Percentiles rank a stretch among this genome's conserved stretches.
phyloP scores from a whole-genome alignment of 2,797 vertebrate species.

The Sarcophilus harrisii region DNA sequence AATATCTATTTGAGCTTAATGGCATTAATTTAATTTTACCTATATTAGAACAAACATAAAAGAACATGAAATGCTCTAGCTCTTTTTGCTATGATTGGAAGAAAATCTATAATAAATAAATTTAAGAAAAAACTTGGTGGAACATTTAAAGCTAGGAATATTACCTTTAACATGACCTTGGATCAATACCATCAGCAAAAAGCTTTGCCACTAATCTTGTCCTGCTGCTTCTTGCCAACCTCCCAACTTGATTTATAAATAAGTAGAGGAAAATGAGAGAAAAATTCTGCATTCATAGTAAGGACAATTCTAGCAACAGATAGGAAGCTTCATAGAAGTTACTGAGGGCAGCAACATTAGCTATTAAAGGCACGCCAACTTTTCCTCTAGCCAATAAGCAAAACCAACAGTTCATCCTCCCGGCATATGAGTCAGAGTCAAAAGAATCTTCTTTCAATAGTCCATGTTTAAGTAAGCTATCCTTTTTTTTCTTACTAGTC shows the following conservation, averaged over 20 bases:
- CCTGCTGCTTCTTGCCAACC: conserved; percentile 1
- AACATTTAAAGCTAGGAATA: conserved; percentile 42
- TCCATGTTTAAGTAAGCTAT: conserved; percentile 38
- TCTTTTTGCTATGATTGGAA: conserved; percentile 28
- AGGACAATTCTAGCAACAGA: conserved; percentile 23
- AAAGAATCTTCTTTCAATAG: conserved; percentile 63
- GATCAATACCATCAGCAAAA: conserved; percentile 36
- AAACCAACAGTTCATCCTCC: conserved; percentile 68
- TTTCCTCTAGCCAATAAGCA: conserved; percentile 56
- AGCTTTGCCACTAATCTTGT: conserved; percentile 9
- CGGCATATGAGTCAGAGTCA: conserved; percentile 67
- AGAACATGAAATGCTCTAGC: background rate
- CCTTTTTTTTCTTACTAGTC: conserved; percentile 47
- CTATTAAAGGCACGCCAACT: conserved; percentile 38
- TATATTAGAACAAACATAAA: conserved; percentile 39
- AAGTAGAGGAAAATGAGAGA: conserved; percentile 48
- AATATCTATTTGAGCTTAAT: conserved; percentile 5
- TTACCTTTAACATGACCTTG: conserved; percentile 31
- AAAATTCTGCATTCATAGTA: background rate
- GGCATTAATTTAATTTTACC: conserved; percentile 45
- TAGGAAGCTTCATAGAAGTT: background rate
- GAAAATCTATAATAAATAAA: conserved; percentile 23
- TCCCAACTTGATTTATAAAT: conserved; percentile 13
- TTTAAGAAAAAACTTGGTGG: conserved; percentile 37
- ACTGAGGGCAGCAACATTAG: conserved; percentile 56